Conservation (phyloP, 2,888 invertebrate species). For the Anorthoa munda region DNA sequence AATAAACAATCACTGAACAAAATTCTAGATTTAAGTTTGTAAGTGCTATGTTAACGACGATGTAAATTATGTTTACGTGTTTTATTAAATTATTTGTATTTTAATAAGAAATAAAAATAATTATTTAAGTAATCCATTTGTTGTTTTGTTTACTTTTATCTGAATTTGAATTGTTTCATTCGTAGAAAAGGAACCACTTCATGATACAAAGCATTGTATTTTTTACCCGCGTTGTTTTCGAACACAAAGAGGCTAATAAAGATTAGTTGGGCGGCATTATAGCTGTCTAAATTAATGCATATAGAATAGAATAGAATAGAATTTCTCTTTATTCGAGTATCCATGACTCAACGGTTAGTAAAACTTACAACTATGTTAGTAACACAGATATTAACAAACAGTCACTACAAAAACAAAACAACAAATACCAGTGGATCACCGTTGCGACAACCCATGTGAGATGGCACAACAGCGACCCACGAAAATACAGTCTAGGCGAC, state of each 20-base stretch:
- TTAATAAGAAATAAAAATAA: neutral
- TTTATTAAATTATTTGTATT: constrained; percentile 1
- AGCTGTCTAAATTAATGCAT: too few relatives aligned
- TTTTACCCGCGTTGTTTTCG: neutral
- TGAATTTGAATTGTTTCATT: neutral
- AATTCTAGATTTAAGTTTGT: constrained; percentile 15
- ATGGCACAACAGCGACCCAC: too few relatives aligned
- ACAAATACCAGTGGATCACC: too few relatives aligned
- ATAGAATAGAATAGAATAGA: too few relatives aligned
- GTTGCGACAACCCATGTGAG: too few relatives aligned
- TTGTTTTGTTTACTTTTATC: neutral
- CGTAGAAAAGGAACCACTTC: neutral
- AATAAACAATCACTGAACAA: constrained; percentile 20
- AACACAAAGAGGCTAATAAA: neutral
- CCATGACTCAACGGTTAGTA: too few relatives aligned
- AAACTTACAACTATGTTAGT: too few relatives aligned
- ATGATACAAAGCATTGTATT: neutral
- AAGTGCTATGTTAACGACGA: neutral
- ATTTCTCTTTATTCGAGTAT: too few relatives aligned
- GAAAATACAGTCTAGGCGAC: too few relatives aligned
- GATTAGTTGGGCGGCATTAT: too few relatives aligned
- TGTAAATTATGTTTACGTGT: constrained; percentile 7
- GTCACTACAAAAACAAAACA: too few relatives aligned
- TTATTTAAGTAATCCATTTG: neutral
- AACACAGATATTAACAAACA: too few relatives aligned